Evolutionary conservation across 1,140 invertebrate species (phyloP), one percentile per base, ranked within the genome.

Genomic region (Anadara kagoshimensis): DNA sequence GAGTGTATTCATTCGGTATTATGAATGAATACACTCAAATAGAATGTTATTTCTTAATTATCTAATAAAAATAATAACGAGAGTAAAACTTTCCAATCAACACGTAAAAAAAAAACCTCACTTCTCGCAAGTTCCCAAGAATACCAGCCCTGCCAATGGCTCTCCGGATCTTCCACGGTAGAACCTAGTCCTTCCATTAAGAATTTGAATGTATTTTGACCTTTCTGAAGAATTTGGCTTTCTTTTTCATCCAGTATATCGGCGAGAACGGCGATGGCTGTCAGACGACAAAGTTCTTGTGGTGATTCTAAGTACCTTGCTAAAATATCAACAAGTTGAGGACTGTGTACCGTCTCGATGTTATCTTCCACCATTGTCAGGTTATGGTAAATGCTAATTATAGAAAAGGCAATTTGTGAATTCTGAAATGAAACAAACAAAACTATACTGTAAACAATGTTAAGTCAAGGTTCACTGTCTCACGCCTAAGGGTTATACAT

Each of bases 201-300:
- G 20, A 66, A 65, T 4, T 56, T 72, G 51, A 72, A 57, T n/a
- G 65, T 20, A 7, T 51, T 56, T 59, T 24, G 41, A n/a, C 51
- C 36, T 11, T 24, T 29, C 22, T 65, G 43, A 29, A 72, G 12
- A 14, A 36, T 58, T 44, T 24, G 20, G 24, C 58, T 59, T 22
- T 72, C 51, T 1, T 56, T 18, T 58, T 72, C 70, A 65, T 72
- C 53, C 41, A 72, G 51, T 11, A 72, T n/a, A n/a, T 64, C 63
- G 18, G 70, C 70, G n/a, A 72, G 54, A 12, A 43, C 36, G 14
- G 63, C 70, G 5, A 72, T n/a, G 11, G 62, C 62, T 2, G 62
- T 44, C 1, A 72, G 62, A 12, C 41, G 20, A 4, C 20, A 12
- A 22, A n/a, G 47, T 18, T 64, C 56, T 29, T 45, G 36, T 43